phyloP scores from a whole-genome alignment of 92 coral and sea anemone species.

The Metridium senile region DNA sequence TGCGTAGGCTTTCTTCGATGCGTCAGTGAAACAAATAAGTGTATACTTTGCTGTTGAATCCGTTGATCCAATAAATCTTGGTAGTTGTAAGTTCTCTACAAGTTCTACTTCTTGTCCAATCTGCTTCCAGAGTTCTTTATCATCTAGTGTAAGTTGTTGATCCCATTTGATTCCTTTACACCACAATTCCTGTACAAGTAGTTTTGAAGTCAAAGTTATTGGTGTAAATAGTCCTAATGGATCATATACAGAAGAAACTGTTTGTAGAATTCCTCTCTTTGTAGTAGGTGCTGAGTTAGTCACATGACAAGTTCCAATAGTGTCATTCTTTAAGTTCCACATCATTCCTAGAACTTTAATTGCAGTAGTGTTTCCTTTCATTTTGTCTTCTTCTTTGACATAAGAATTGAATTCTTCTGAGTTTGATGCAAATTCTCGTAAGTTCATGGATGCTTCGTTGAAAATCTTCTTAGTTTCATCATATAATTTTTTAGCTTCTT shows the following conservation, averaged over 20 bases:
- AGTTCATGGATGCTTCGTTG: constrained; percentile 41
- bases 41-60: too few relatives aligned
- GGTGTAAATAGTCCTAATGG: constrained; percentile 24
- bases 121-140: too few relatives aligned
- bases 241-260: constrained; percentile 16
- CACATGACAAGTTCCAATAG: too few relatives aligned
- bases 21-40: too few relatives aligned
- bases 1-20: constrained; percentile 28
- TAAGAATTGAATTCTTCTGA: constrained; percentile 30
- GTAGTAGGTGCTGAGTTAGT: neutral
- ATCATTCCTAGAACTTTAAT: constrained; percentile 43
- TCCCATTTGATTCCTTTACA: constrained; percentile 2
- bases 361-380: constrained; percentile 11
- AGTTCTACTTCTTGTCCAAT: too few relatives aligned
- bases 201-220: neutral
- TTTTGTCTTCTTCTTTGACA: constrained; percentile 23
- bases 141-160: constrained; percentile 10
- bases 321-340: constrained; percentile 31
- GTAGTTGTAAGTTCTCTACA: too few relatives aligned
- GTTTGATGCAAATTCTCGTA: too few relatives aligned
- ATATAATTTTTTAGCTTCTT: constrained; percentile 43
- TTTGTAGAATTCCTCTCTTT: too few relatives aligned
- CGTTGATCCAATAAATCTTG: too few relatives aligned
- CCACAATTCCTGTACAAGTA: constrained; percentile 11
- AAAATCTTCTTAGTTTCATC: constrained; percentile 32